phyloP scores from a whole-genome alignment of 2,888 invertebrate genomes.

The Phalera bucephala region DNA sequence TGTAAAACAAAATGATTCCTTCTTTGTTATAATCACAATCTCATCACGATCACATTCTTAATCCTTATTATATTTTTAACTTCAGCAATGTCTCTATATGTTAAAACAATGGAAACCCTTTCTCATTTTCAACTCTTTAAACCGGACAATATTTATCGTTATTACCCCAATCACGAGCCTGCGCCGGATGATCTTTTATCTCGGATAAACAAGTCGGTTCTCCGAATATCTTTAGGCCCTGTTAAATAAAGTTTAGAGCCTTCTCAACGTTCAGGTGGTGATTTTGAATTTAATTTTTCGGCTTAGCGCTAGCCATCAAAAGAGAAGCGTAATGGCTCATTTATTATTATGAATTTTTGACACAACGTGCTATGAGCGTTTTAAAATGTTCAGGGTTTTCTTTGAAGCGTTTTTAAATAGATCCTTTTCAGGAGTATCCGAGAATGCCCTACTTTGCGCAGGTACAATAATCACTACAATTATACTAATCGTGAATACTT shows the following conservation, averaged over 20 bases:
- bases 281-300: constrained; percentile 52
- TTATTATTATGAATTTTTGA: constrained; percentile 22
- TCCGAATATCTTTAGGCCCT: constrained; percentile 43
- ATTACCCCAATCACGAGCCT: constrained; percentile 28
- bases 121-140: too few relatives aligned
- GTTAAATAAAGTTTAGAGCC: constrained; percentile 55
- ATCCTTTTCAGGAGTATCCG: too few relatives aligned
- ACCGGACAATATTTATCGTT: constrained; percentile 5
- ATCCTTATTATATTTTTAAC: too few relatives aligned
- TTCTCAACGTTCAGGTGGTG: constrained; percentile 38
- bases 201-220: constrained; percentile 48
- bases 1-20: too few relatives aligned
- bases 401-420: not conserved
- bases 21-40: too few relatives aligned
- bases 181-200: constrained; percentile 41
- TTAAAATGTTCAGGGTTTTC: not conserved
- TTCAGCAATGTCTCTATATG: too few relatives aligned
- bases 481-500: too few relatives aligned
- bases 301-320: constrained; percentile 28
- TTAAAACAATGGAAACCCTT: not conserved
- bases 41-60: too few relatives aligned
- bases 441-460: too few relatives aligned
- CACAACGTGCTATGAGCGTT: constrained; percentile 13
- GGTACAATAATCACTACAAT: too few relatives aligned
- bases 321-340: constrained; percentile 25